Percentiles rank a stretch among this genome's conserved stretches.
These are phyloP conservation scores for Portunus trituberculatus DNA, from an alignment of 1,140 invertebrate genomes.

Conservation along the genomic window DNA sequence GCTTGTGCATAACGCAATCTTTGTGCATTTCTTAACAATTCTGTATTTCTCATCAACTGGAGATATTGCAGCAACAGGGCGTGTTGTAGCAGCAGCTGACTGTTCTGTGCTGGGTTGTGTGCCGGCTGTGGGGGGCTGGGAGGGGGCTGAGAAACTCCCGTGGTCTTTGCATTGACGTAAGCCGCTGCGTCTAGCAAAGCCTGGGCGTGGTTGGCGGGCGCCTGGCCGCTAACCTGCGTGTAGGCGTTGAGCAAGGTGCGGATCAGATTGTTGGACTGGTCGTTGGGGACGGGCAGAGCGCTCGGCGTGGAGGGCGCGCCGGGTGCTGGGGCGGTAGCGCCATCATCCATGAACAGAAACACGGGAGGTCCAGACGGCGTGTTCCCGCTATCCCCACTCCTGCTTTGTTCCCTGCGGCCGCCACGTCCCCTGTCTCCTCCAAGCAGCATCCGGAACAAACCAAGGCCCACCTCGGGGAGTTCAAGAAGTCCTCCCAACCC, in stretches of 20 bases:
- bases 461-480: background rate
- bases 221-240: background rate
- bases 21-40: background rate
- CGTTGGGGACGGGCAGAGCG: background rate
- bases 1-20: background rate
- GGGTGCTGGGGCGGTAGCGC: background rate
- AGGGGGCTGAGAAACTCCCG: background rate
- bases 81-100: background rate
- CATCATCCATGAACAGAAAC: background rate
- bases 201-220: background rate
- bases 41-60: background rate
- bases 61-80: background rate
- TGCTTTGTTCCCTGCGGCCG: background rate
- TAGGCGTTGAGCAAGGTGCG: background rate
- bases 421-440: background rate
- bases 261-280: background rate
- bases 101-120: background rate
- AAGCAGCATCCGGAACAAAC: too few relatives aligned
- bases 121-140: background rate
- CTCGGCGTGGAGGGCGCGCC: background rate
- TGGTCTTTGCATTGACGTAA: background rate
- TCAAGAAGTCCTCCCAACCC: background rate
- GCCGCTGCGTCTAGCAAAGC: background rate
- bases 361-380: background rate
- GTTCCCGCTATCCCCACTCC: background rate